These are phyloP conservation scores for Garrulus glandarius DNA, from an alignment of 2,797 vertebrate species.

Conservation along the genomic window DNA sequence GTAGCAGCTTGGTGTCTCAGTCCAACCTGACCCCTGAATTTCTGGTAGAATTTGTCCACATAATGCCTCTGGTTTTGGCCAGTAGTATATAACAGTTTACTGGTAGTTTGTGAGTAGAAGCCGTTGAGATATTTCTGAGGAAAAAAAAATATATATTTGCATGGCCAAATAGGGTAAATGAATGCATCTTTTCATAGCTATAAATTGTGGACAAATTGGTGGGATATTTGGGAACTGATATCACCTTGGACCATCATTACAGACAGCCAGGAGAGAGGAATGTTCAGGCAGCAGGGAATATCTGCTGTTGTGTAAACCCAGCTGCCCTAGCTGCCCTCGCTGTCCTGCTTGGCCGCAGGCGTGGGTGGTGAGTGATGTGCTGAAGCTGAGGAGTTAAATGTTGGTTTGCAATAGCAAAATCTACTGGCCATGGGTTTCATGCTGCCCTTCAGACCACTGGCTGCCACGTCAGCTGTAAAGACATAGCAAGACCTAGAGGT, in stretches of 20 bases:
- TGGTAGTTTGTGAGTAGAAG: not conserved
- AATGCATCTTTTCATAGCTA: not conserved
- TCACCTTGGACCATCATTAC: fast-evolving
- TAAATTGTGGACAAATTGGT: not conserved
- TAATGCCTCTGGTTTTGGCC: not conserved
- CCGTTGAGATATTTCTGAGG: not conserved
- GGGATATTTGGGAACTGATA: not conserved
- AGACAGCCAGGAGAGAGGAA: not conserved
- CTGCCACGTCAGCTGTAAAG: not conserved
- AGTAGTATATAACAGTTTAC: not conserved
- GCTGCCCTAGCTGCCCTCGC: not conserved
- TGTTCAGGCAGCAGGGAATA: not conserved
- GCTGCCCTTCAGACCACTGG: fast-evolving
- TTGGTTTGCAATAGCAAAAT: not conserved
- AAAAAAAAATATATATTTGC: not conserved
- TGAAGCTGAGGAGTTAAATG: not conserved
- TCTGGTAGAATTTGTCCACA: not conserved
- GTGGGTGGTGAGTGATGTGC: not conserved
- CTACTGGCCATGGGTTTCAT: not conserved
- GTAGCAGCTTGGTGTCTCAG: not conserved
- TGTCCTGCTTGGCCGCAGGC: not conserved
- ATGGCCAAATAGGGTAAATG: not conserved
- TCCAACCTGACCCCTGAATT: not conserved
- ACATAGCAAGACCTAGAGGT: not conserved
- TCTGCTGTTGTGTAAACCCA: not conserved